Percentiles rank a stretch among this genome's conserved stretches.
These are phyloP conservation scores for Lycophotia porphyrea DNA, from an alignment of 2,888 invertebrate species.

Conservation along the genomic window DNA sequence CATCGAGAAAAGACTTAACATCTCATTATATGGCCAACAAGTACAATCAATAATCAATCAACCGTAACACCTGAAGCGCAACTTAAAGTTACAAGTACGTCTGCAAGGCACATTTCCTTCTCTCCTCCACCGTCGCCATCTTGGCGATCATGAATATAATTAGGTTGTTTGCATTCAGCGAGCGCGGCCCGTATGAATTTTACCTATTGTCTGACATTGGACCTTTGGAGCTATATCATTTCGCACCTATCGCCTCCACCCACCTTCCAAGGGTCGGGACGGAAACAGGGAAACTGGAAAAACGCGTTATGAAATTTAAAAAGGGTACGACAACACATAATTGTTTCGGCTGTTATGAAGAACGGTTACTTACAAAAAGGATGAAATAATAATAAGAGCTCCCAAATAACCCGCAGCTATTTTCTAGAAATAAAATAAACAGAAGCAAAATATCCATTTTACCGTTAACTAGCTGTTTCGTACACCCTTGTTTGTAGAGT, in stretches of 20 bases:
- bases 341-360: constrained; percentile 63
- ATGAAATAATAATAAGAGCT: constrained; percentile 59
- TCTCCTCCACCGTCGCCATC: constrained; percentile 79
- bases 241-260: constrained; percentile 83
- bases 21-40: constrained; percentile 48
- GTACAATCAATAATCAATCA: constrained; percentile 69
- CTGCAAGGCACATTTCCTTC: constrained; percentile 58
- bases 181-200: constrained; percentile 87
- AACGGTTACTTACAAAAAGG: constrained; percentile 56
- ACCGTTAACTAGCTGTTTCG: constrained; percentile 75
- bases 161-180: constrained; percentile 88
- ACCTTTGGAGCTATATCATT: constrained; percentile 89
- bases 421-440: constrained; percentile 73
- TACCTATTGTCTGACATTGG: constrained; percentile 90
- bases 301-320: constrained; percentile 84
- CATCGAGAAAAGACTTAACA: constrained; percentile 6
- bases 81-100: constrained; percentile 65
- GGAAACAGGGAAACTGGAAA: constrained; percentile 68
- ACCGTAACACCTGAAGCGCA: constrained; percentile 75
- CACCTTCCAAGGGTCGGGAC: constrained; percentile 70
- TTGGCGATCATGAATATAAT: constrained; percentile 83
- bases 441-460: constrained; percentile 75
- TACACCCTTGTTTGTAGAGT: constrained; percentile 86
- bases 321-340: constrained; percentile 66
- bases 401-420: constrained; percentile 63